phyloP scores from a whole-genome alignment of 2,797 vertebrate genomes.

The Rachycentron canadum region DNA sequence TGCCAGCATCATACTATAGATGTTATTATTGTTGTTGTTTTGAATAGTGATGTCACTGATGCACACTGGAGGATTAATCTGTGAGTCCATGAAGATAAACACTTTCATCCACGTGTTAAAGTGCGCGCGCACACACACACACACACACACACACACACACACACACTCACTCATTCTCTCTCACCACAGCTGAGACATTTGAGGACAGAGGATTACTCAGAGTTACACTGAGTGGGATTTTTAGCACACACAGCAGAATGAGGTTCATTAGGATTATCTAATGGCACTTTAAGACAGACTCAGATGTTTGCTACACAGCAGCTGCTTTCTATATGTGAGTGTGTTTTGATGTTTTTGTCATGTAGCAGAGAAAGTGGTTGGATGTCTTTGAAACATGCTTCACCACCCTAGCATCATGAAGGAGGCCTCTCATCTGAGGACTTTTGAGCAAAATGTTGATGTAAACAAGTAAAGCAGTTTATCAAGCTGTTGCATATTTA shows the following conservation, averaged over 20 bases:
- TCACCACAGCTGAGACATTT: constrained; percentile 32
- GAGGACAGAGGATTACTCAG: constrained; percentile 61
- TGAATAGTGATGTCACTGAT: constrained; percentile 52
- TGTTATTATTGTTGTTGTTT: constrained; percentile 67
- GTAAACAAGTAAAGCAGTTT: not conserved
- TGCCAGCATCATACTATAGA: constrained; percentile 22
- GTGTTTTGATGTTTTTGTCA: constrained; percentile 18
- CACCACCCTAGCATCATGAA: not conserved
- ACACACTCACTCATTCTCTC: constrained; percentile 25
- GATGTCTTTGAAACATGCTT: constrained; percentile 8
- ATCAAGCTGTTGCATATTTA: too few relatives aligned
- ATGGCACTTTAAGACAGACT: constrained; percentile 47
- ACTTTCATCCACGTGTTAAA: constrained; percentile 29
- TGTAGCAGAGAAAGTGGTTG: not conserved
- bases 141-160: constrained; percentile 6
- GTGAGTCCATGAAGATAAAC: constrained; percentile 53
- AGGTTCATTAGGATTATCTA: constrained; percentile 55
- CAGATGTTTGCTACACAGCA: not conserved
- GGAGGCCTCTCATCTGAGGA: not conserved
- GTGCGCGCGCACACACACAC: constrained; percentile 1
- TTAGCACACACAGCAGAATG: constrained; percentile 52
- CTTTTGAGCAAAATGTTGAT: not conserved
- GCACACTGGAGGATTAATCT: constrained; percentile 62
- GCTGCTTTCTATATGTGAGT: constrained; percentile 5
- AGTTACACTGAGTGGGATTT: constrained; percentile 31